Base-by-base conservation (phyloP, 2,113 vertebrate genomes). In the Aegithalos caudatus region DNA sequence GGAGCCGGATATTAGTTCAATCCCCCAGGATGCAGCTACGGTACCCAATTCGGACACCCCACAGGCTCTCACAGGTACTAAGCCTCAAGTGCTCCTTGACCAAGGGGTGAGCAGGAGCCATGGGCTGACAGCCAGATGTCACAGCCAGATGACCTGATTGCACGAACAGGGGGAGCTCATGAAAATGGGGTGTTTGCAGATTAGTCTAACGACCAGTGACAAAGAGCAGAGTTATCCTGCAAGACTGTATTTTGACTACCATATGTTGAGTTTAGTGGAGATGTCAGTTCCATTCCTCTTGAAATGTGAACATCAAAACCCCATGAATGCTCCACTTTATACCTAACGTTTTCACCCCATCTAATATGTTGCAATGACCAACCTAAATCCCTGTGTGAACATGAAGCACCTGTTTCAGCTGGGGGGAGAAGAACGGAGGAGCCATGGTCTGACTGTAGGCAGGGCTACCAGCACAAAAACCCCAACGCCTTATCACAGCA, bases 21-120 rank as follows among this genome's bases (percentile, higher is more conserved):
- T 99, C 73, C 99, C 99, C 21, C 99, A 99, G 97, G 99, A 99
- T 9, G 98, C 99, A 81, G 99, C 99, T 77, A 99, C 98, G 0
- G 93, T 99, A 25, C 99, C 99, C 66, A 98, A 98, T 94, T 98
- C 99, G 0, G 98, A 97, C 66, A 97, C 98, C 17, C 98, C 99
- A 17, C 98, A 99, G 96, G 97, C 98, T 95, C 98, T 99, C 79
- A 99, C 98, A 99, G 99, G 99, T 99, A 98, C 22, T 82, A 91
- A 14, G 27, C 60, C 45, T 56, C 73, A 57, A 24, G 23, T 58
- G 31, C 47, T 81, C 27, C 17, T n/a, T 54, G 69, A 79, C 45
- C 42, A 50, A 47, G 29, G 48, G 35, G 31, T 61, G 17, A 78
- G 44, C 35, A n/a, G 88, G 51, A 81, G 13, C 33, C 53, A 47